Evolutionary conservation across 2,888 invertebrate species (phyloP), one percentile per base, ranked within the genome.

Genomic region (Drosophila sordidapex): DNA sequence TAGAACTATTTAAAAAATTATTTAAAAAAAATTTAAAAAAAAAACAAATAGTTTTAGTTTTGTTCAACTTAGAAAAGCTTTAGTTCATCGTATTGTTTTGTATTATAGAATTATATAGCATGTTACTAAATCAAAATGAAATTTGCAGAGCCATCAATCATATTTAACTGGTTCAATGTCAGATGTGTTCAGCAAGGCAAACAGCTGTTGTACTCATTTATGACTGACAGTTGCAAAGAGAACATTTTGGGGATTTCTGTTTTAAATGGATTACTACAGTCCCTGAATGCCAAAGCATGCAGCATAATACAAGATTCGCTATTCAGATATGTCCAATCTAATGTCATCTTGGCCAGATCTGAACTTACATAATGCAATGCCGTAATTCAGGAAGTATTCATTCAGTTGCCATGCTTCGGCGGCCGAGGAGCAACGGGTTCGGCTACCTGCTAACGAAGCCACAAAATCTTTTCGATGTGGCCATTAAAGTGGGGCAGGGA

Each of bases 331-430:
- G 46, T 15, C 46, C 46, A 46, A 25, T 46, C 15, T 25, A 11
- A 61, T 58, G 61, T 57, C 72, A 56, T 60, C 49, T 75, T 56
- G 43, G 56, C 40, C 62, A 76, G 46, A 62, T 63, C 33, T 29
- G 36, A 60, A 54, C 59, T 79, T 79, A 80, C 53, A 69, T 79
- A 79, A 79, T 48, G 49, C 53, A 46, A 54, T 82, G 74, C 61
- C 78, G 88, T 79, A 80, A 87, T 87, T 81, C 86, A 87, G 87
- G 87, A 87, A 87, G 89, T 77, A 79, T 83, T 83, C 90, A 85
- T 85, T 87, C 86, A 90, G 83, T 83, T 89, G 81, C 76, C 83
- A 81, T 85, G 70, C 70, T 70, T 68, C 63, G 70, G 51, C 53
- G 51, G 58, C 57, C 51, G 70, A 64, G 67, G 43, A 51, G 58